Percentiles rank a stretch among this genome's conserved stretches.
Evolutionary conservation across 2,888 invertebrate genomes (phyloP).

Genomic region (Mythimna lalbum): DNA sequence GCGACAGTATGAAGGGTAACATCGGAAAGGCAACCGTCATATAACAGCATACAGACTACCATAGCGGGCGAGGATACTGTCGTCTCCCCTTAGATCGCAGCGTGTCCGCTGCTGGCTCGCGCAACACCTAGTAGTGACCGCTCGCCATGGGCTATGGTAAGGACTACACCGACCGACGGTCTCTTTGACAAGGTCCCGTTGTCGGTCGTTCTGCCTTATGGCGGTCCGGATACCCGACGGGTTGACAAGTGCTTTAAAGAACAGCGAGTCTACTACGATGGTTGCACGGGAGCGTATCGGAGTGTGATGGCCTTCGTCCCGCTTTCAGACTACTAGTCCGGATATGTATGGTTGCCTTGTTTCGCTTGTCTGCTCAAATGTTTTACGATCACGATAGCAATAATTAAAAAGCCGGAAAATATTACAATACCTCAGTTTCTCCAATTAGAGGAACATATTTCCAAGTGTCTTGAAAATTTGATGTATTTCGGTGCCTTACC

Average conservation of each 20-base stretch:
- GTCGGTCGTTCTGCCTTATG: neutral
- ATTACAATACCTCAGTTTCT: slow-evolving; percentile 36
- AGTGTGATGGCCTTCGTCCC: neutral
- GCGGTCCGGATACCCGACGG: neutral
- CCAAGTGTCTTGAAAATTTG: slow-evolving; percentile 15
- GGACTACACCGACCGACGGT: slow-evolving; percentile 15
- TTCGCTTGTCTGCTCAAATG: neutral
- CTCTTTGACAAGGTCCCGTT: slow-evolving; percentile 9
- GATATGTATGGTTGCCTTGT: neutral
- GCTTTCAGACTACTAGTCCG: neutral
- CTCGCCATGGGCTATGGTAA: slow-evolving; percentile 8
- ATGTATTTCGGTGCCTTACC: slow-evolving; percentile 9
- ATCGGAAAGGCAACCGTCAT: slow-evolving; percentile 20
- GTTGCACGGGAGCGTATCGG: neutral
- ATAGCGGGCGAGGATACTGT: slow-evolving; percentile 5
- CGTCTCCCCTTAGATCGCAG: neutral
- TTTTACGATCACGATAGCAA: slow-evolving; percentile 10
- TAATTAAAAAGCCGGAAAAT: slow-evolving; percentile 17
- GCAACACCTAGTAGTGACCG: slow-evolving; percentile 19
- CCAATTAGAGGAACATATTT: slow-evolving; percentile 5
- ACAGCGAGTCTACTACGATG: neutral
- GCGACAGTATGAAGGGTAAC: slow-evolving; percentile 18
- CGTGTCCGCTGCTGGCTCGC: slow-evolving; percentile 9
- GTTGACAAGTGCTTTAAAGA: neutral
- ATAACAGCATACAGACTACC: slow-evolving; percentile 33